Evolutionary conservation across 2,888 invertebrate genomes (phyloP).

Genomic region (Apamea monoglypha): DNA sequence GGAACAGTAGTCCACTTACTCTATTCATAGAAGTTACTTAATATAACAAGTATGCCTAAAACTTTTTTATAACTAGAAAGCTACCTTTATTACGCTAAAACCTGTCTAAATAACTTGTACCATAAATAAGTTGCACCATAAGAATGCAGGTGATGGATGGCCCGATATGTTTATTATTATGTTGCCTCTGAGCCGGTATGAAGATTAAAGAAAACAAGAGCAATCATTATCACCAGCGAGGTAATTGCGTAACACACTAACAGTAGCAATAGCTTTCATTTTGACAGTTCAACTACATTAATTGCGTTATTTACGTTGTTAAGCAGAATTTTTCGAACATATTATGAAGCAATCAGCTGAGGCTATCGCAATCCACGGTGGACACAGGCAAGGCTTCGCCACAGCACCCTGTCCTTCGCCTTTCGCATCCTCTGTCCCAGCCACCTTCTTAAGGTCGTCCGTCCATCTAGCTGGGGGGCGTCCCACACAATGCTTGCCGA

Average conservation of each 20-base stretch:
- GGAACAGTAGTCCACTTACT: constrained; percentile 21
- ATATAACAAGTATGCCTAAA: constrained; percentile 22
- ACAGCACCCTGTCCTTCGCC: too few species aligned
- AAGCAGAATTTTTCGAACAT: neutral
- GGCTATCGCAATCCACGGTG: too few species aligned
- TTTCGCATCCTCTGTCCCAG: too few species aligned
- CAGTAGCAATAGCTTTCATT: neutral
- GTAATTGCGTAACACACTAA: neutral
- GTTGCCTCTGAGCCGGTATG: neutral
- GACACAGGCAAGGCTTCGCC: too few species aligned
- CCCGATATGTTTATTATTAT: constrained; percentile 43
- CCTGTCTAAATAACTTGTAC: constrained; percentile 38
- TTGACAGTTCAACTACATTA: neutral
- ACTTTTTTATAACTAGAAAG: constrained; percentile 60
- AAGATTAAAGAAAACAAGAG: constrained; percentile 17
- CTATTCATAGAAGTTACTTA: constrained; percentile 34
- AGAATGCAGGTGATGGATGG: constrained; percentile 40
- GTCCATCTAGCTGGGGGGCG: too few species aligned
- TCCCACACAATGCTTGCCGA: too few species aligned
- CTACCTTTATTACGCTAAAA: constrained; percentile 34
- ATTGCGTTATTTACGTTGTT: neutral
- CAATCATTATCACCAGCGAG: neutral
- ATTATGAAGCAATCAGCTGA: too few species aligned
- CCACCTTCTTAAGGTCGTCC: too few species aligned
- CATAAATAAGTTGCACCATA: constrained; percentile 44